Base-by-base conservation (phyloP, 2,113 vertebrate species). In the Eublepharis macularius region DNA sequence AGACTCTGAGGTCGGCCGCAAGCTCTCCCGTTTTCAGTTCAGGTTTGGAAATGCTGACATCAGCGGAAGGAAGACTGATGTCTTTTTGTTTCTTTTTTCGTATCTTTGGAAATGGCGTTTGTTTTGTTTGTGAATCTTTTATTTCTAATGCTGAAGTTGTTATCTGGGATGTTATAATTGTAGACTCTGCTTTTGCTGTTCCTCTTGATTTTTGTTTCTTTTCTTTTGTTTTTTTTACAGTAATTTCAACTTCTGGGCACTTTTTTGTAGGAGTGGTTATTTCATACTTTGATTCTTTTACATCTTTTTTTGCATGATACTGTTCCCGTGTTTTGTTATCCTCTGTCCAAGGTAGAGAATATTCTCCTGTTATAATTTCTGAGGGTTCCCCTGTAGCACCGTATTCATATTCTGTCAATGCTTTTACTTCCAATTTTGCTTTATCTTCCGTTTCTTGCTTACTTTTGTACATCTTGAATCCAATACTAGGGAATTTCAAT, bases 241-340 rank as follows among this genome's bases (percentile, higher is more conserved):
- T 94, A 81, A 95, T 90, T 94, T 95, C 94, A 91, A 93, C 92
- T 91, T 94, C 95, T 89, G 94, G 89, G 80, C 69, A 49, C 79
- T 72, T 89, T 54, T 85, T 87, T 47, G 34, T 14, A 1, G 77
- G 75, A 4, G 84, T 72, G 21, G 75, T 34, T 63, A 92, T 81
- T 26, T 88, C 90, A 10, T 92, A 93, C 81, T 87, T 90, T 45
- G 82, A 76, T 0, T 94, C 87, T 70, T 86, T 90, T 17, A 85
- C 1, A 5, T 81, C 87, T 92, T 89, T 83, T 82, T 76, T 85
- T 73, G 47, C 21, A 32, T 90, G 80, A 0, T 66, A 9, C 41
- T 49, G 6, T 1, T 91, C 89, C 1, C 5, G 79, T 80, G 7
- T 51, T 89, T 88, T 86, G 3, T 66, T 87, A 86, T 93, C 91